Percentiles rank a stretch among this genome's conserved stretches.
These are phyloP conservation scores for Drosophila yooni DNA, from an alignment of 2,888 invertebrate genomes.

Conservation along the genomic window DNA sequence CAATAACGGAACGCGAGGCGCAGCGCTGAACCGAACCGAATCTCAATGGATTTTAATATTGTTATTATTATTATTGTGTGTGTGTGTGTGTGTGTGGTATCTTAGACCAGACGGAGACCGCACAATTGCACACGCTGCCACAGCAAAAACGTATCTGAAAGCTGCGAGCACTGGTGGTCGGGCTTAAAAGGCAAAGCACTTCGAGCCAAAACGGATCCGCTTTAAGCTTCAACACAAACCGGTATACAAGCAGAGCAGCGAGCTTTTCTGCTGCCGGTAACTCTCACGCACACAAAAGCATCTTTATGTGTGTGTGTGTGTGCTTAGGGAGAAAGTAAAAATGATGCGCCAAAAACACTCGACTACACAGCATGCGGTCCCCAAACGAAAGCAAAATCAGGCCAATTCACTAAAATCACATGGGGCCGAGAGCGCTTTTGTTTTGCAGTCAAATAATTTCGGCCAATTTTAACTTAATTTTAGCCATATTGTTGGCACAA, in stretches of 20 bases:
- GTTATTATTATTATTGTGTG: background rate
- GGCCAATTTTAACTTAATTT: constrained; percentile 55
- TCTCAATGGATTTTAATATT: background rate
- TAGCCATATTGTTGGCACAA: constrained; percentile 48
- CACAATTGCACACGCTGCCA: constrained; percentile 74
- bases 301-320: constrained; percentile 5
- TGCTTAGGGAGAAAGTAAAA: constrained; percentile 69
- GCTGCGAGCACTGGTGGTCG: constrained; percentile 67
- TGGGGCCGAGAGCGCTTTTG: constrained; percentile 20
- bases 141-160: constrained; percentile 82
- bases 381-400: constrained; percentile 80
- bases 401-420: constrained; percentile 68
- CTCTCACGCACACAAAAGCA: constrained; percentile 42
- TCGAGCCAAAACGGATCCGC: constrained; percentile 70
- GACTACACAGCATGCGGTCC: constrained; percentile 63
- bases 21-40: constrained; percentile 50
- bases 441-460: constrained; percentile 67
- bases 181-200: constrained; percentile 80
- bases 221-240: constrained; percentile 65
- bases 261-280: constrained; percentile 49
- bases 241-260: constrained; percentile 45
- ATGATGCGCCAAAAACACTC: constrained; percentile 67
- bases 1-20: constrained; percentile 45
- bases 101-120: constrained; percentile 42
- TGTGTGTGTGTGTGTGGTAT: constrained; percentile 1